These are phyloP conservation scores for Sipha maydis DNA, from an alignment of 2,888 invertebrate genomes.

Conservation along the genomic window DNA sequence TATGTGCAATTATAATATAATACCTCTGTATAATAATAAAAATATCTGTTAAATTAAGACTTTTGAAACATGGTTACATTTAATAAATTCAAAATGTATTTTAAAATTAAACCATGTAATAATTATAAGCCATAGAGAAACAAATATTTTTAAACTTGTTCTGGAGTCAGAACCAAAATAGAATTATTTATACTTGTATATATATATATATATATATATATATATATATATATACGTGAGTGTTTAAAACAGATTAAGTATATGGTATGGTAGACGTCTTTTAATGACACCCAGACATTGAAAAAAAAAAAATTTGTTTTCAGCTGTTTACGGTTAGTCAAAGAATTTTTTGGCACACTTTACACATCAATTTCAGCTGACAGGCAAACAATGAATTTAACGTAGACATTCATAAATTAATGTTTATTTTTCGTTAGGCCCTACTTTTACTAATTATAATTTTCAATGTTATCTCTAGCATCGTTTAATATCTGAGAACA, in stretches of 20 bases:
- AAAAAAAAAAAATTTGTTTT: conserved; percentile 32
- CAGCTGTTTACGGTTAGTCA: conserved; percentile 51
- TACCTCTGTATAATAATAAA: not conserved
- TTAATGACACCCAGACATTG: conserved; percentile 42
- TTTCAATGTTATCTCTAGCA: not conserved
- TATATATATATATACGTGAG: not conserved
- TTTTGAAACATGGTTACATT: not conserved
- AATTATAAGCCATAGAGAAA: not conserved
- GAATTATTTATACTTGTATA: conserved; percentile 45
- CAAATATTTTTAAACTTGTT: conserved; percentile 10
- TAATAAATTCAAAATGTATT: too few relatives aligned
- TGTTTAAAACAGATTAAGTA: conserved; percentile 8
- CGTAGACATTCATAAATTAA: conserved; percentile 26
- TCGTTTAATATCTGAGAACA: not conserved
- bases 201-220: too few relatives aligned
- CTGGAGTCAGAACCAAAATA: conserved; percentile 13
- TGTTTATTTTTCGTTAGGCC: conserved; percentile 29
- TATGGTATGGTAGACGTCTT: conserved; percentile 4
- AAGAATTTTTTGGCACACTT: conserved; percentile 50
- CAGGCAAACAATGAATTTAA: conserved; percentile 30
- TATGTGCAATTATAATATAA: not conserved
- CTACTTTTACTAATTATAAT: conserved; percentile 42
- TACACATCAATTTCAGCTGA: conserved; percentile 23
- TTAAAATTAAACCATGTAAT: not conserved
- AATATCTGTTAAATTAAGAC: not conserved